Percentiles rank a stretch among this genome's conserved stretches.
phyloP scores from a whole-genome alignment of 2,888 invertebrate genomes.

The Ophonus ardosiacus region DNA sequence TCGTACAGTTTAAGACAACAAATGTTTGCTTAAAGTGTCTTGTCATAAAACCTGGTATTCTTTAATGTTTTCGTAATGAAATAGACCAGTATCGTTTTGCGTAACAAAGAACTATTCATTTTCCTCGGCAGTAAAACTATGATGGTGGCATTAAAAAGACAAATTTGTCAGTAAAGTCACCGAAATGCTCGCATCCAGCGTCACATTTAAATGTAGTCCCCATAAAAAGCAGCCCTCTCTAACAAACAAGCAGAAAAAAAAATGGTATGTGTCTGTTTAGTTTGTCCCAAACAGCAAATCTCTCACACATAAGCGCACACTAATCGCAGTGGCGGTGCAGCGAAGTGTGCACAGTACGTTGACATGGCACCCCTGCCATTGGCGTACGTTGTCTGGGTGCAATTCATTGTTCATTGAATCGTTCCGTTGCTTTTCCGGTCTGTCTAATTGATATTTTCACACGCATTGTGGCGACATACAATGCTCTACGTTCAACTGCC shows the following conservation, averaged over 20 bases:
- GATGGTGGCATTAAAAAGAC: slow-evolving; percentile 31
- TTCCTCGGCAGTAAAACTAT: slow-evolving; percentile 5
- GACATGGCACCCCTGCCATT: slow-evolving; percentile 23
- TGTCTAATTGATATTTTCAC: slow-evolving; percentile 62
- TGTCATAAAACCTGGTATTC: neutral
- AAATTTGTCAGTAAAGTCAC: slow-evolving; percentile 37
- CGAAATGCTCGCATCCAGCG: slow-evolving; percentile 24
- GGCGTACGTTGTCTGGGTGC: slow-evolving; percentile 48
- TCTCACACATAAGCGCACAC: slow-evolving; percentile 48
- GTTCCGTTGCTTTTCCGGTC: slow-evolving; percentile 56
- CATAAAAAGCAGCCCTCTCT: slow-evolving; percentile 10
- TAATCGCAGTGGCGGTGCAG: slow-evolving; percentile 40
- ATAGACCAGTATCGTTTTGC: neutral
- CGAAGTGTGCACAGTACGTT: slow-evolving; percentile 41
- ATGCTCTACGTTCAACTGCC: slow-evolving; percentile 42
- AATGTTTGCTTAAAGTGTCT: too few relatives aligned
- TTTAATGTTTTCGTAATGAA: neutral
- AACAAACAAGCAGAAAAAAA: slow-evolving; percentile 24
- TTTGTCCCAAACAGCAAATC: slow-evolving; percentile 37
- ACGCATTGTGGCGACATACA: slow-evolving; percentile 54
- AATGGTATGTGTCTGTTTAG: slow-evolving; percentile 37
- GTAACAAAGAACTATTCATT: neutral
- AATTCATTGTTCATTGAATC: slow-evolving; percentile 62
- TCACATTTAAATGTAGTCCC: slow-evolving; percentile 17
- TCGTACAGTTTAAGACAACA: too few relatives aligned